Base-by-base conservation (phyloP, 2,797 vertebrate genomes). In the Rhodeus uyekii region DNA sequence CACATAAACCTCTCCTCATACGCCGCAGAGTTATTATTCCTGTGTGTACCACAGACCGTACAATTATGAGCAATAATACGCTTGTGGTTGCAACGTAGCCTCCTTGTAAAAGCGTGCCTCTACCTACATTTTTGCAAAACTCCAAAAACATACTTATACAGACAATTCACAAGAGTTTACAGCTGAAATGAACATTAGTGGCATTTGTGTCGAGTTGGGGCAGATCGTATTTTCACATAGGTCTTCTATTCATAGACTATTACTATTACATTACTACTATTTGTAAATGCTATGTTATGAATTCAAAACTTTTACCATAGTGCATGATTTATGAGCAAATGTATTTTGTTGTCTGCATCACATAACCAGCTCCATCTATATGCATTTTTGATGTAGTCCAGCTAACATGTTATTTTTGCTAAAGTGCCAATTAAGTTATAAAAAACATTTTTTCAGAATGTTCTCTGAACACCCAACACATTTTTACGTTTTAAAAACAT, bases 31-130 rank as follows among this genome's bases (percentile, higher is more conserved):
- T 27, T 18, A 38, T 38, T 8, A 24, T 10, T 36, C 29, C 7
- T 74, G 22, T 27, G 34, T 55, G 1, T 58, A 39, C n/a, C 22
- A 58, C 72, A 74, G 13, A 27, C 8, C 4, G 32, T 38, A 48
- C 71, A 24, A 34, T 12, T 34, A 38, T 55, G 71, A 74, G 22
- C 8, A 55, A 55, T 74, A 36, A 74, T 38, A 53, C 24, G 32
- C 48, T 38, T 74, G 72, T 55, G 72, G 50, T 58, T 58, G 50
- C 50, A 55, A 74, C 48, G 10, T n/a, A 34, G 48, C 32, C 48
- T 74, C 8, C 36, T 39, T 39, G 72, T 53, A 58, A 74, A 74
- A 74, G 27, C 8, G 22, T 74, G 72, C 72, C 72, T 55, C 34
- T 74, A 34, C 16, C 3, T 19, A 27, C 14, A 38, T 55, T 55